Conservation (phyloP, 2,113 vertebrate genomes). For the Syngnathus floridae region DNA sequence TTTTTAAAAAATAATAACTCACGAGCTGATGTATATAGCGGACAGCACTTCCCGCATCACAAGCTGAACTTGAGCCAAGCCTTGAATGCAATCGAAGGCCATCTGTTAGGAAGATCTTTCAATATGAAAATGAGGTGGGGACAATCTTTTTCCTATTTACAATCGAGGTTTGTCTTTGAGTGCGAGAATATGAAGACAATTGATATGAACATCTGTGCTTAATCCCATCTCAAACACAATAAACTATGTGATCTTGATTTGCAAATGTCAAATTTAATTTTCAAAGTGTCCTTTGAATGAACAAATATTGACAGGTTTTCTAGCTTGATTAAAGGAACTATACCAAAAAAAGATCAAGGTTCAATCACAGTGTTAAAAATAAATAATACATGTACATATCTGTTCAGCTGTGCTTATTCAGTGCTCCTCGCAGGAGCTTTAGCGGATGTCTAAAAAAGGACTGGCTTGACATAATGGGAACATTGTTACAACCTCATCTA, state of each 20-base stretch:
- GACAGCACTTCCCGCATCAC: conserved; percentile 47
- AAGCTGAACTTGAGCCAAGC: conserved; percentile 48
- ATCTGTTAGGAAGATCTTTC: conserved; percentile 54
- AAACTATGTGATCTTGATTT: neutral
- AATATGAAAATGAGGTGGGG: conserved; percentile 46
- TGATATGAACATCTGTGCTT: neutral
- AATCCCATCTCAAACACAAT: neutral
- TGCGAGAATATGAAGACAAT: conserved; percentile 2
- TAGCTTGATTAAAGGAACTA: conserved; percentile 23
- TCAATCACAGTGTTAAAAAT: conserved; percentile 22
- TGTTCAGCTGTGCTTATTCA: conserved; percentile 20
- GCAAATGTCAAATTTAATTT: too few species aligned
- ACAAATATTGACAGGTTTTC: conserved; percentile 6
- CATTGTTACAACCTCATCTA: conserved; percentile 30
- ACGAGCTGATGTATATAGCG: conserved; percentile 13
- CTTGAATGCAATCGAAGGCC: conserved; percentile 53
- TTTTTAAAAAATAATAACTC: conserved; percentile 8
- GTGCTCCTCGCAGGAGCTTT: conserved; percentile 35
- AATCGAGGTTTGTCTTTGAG: conserved; percentile 18
- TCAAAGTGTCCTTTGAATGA: too few species aligned
- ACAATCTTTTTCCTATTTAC: conserved; percentile 37
- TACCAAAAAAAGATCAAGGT: conserved; percentile 37
- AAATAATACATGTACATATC: conserved; percentile 10
- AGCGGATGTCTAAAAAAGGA: conserved; percentile 36
- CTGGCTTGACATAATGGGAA: conserved; percentile 47